Evolutionary conservation across 1,140 invertebrate species (phyloP).

Genomic region (Asobara japonica): DNA sequence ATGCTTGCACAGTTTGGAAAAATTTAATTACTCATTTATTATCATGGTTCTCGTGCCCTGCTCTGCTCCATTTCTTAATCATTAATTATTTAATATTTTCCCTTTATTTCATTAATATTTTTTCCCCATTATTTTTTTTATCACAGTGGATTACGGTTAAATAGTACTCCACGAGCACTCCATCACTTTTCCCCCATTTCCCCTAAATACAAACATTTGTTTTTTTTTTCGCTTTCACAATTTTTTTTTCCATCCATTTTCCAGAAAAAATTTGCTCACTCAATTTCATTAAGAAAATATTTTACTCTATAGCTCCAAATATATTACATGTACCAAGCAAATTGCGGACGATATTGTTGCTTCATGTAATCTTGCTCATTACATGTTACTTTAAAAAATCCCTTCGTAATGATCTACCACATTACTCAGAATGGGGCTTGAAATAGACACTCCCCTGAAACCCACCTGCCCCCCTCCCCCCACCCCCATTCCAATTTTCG

Average conservation of each 20-base stretch:
- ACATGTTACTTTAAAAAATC: neutral
- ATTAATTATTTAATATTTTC: slow-evolving; percentile 10
- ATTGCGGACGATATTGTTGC: neutral
- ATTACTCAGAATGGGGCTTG: no score
- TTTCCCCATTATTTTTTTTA: slow-evolving; percentile 38
- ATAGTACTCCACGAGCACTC: slow-evolving; percentile 34
- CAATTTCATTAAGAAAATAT: slow-evolving; percentile 30
- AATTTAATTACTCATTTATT: slow-evolving; percentile 7
- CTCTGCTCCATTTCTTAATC: neutral
- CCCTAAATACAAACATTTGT: slow-evolving; percentile 23
- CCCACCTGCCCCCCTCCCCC: no score
- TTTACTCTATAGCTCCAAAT: slow-evolving; percentile 18
- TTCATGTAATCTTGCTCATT: neutral
- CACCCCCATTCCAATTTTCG: no score
- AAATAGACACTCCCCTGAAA: no score
- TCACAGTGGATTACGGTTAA: slow-evolving; percentile 38
- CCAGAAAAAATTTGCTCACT: neutral
- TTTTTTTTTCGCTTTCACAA: no score
- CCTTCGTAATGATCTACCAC: no score
- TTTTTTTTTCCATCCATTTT: no score
- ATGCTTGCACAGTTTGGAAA: neutral
- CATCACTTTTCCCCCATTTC: slow-evolving; percentile 1
- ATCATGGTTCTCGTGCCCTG: slow-evolving; percentile 1
- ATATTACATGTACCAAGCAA: neutral
- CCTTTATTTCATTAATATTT: no score